Base-by-base conservation (phyloP, 2,888 invertebrate species). In the Melipona bicolor region DNA sequence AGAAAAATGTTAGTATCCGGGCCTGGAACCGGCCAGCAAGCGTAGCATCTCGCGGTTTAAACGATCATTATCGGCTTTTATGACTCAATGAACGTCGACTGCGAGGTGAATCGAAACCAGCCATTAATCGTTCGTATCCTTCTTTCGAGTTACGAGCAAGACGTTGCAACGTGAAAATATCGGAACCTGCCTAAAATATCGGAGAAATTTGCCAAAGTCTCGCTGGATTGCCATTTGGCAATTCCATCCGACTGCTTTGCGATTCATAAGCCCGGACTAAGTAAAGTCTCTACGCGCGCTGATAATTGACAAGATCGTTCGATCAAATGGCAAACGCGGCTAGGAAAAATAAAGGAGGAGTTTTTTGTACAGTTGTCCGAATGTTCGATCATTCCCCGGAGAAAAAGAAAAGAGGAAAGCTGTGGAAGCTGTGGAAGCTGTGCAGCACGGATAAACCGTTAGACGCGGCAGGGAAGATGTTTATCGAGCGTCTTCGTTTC, bases 191-290 rank as follows among this genome's bases (percentile, higher is more conserved):
- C n/a, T n/a, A 4, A 19, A 32, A 43, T 17, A 32, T 75, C 0
- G 0, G 0, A 24, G 43, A 65, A 56, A 65, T 65, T 65, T 54
- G 36, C 13, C 52, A 36, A 24, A 49, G 17, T 27, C 5, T 50
- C 21, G 50, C 19, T 13, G 3, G 24, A 72, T 72, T 32, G 9
- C 49, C 49, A 21, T 17, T 59, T 3, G 5, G 4, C 65, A 36
- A 73, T 75, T 69, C 36, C 75, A 65, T 61, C 61, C 43, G 68
- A 78, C 70, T 77, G 61, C 77, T 82, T 71, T 13, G 43, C 84
- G 82, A 85, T 88, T 79, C 88, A 83, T 88, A 81, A 78, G 43
- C 64, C 74, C 71, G 62, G 72, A 76, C n/a, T n/a, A n/a, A 32
- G 59, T 73, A 54, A 27, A 71, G 64, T 67, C 68, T 81, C 76